Conservation (phyloP, 2,113 vertebrate genomes). For the Myrmecobius fasciatus region DNA sequence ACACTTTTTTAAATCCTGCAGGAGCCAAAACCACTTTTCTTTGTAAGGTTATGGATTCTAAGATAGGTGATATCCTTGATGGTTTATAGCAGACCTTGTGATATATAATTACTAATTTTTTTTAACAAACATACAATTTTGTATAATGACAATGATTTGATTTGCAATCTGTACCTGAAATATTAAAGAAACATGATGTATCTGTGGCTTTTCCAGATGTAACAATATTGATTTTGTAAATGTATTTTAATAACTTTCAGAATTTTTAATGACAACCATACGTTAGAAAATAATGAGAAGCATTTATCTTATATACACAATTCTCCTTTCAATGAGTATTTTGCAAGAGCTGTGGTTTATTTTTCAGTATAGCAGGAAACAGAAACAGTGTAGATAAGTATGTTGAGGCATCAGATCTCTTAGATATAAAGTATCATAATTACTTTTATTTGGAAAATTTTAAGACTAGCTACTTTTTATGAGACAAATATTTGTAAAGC, state of each 20-base stretch:
- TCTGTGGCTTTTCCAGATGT: not conserved
- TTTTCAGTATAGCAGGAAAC: not conserved
- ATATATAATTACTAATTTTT: not conserved
- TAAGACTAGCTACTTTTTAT: not conserved
- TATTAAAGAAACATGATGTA: not conserved
- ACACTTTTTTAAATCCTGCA: not conserved
- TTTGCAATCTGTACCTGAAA: not conserved
- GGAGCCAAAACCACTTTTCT: not conserved
- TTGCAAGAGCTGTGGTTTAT: not conserved
- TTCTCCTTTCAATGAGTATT: not conserved
- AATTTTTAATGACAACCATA: not conserved
- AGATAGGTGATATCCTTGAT: not conserved
- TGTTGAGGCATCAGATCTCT: not conserved
- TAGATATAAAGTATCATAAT: not conserved
- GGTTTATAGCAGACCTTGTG: not conserved
- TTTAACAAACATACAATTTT: not conserved
- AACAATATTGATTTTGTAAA: not conserved
- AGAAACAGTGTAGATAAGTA: not conserved
- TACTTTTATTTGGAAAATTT: not conserved
- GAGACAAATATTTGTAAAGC: not conserved
- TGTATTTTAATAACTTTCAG: not conserved
- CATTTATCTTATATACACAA: not conserved
- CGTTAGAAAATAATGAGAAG: not conserved
- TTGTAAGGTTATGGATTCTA: not conserved
- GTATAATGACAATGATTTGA: not conserved